Base-by-base conservation (phyloP, 2,888 invertebrate genomes). In the Rhabditoides inermis region DNA sequence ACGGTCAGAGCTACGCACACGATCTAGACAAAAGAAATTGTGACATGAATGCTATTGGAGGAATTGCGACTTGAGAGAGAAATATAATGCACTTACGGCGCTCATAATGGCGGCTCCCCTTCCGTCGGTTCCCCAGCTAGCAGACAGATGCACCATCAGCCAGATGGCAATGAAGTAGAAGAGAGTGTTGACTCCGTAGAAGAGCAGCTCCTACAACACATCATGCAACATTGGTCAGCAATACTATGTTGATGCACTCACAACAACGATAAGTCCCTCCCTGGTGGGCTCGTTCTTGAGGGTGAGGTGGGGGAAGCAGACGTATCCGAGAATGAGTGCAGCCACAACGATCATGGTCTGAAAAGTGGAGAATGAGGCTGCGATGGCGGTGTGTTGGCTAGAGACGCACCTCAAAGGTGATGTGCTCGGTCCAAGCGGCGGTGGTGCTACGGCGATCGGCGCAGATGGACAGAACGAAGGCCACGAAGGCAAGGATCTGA, bases 401-500 rank as follows among this genome's bases (percentile, higher is more conserved):
- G 15, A 32, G 35, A 15, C n/a, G n/a, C n/a, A n/a, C n/a, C 51
- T 75, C 74, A 58, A 74, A 74, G 15, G 74, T 57, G 49, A 74
- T 75, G 55, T 74, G 72, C 53, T 74, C 74, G 20, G 73, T 68
- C 74, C 74, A 74, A 2, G 74, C 74, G 28, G 71, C 65, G 2
- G 68, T 69, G 3, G 74, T 72, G 18, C 70, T 65, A 10, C 68
- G 56, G 22, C 74, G 66, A 53, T 73, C 73, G 3, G 74, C 63
- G 46, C 74, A 73, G 53, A 74, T 74, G 15, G 74, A 67, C 23
- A 74, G 62, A 28, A 74, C 65, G 59, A 75, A 74, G 20, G 71
- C 66, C 41, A 74, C 60, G 55, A 72, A 74, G 15, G 74, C 68
- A 37, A 73, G 61, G 87, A 88, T 25, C 89, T 90, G 0, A 30